Percentiles rank a stretch among this genome's conserved stretches.
Conservation (phyloP, 2,113 vertebrate species). For the Willisornis vidua region DNA sequence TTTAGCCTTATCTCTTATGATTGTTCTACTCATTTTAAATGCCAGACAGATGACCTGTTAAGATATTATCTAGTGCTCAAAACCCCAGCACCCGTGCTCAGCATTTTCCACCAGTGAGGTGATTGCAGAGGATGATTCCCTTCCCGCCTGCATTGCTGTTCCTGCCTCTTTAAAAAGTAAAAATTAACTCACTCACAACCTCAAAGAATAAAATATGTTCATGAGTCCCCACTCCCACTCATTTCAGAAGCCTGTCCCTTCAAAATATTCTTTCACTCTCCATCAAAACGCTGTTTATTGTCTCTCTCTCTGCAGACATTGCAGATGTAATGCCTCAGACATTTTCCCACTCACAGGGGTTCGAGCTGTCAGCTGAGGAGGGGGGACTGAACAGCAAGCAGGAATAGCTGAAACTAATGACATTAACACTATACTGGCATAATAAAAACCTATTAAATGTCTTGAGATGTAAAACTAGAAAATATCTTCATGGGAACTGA, state of each 20-base stretch:
- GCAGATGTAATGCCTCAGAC: not conserved
- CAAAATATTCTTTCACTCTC: conserved; percentile 53
- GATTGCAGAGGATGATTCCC: conserved; percentile 11
- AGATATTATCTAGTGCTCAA: not conserved
- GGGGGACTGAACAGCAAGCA: conserved; percentile 6
- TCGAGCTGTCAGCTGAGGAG: conserved; percentile 14
- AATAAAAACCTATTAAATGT: conserved; percentile 12
- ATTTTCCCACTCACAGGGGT: conserved; percentile 46
- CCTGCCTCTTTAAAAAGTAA: conserved; percentile 40
- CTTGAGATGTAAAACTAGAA: not conserved
- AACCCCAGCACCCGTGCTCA: not conserved
- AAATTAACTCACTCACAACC: conserved; percentile 35
- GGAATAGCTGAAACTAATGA: conserved; percentile 32
- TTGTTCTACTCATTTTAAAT: conserved; percentile 1
- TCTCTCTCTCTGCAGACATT: conserved; percentile 43
- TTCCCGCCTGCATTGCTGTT: not conserved
- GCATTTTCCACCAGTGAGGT: conserved; percentile 2
- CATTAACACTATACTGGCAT: not conserved
- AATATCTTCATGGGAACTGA: not conserved
- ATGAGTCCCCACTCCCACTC: conserved; percentile 26
- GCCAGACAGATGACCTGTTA: not conserved
- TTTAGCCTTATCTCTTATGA: not conserved
- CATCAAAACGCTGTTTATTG: conserved; percentile 60
- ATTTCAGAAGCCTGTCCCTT: conserved; percentile 46
- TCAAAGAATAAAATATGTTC: conserved; percentile 25